A percentile compares a stretch with the other conserved stretches of the same genome.
Evolutionary conservation across 2,113 vertebrate genomes (phyloP).

Genomic region (Oncorhynchus masou): DNA sequence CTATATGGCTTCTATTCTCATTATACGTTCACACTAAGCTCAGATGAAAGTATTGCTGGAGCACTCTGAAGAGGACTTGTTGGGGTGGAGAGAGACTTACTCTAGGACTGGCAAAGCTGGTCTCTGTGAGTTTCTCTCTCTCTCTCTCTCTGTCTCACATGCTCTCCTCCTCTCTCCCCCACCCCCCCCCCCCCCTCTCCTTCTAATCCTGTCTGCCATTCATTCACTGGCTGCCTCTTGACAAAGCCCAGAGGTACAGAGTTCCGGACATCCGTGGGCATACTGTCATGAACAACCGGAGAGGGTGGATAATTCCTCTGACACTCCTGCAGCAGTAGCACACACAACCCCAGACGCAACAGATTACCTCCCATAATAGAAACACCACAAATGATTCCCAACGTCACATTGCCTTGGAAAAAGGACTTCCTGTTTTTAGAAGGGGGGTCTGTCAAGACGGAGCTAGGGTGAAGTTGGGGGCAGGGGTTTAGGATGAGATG

Average conservation of each 20-base stretch:
- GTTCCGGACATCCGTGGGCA: constrained; percentile 44
- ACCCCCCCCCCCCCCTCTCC: not conserved
- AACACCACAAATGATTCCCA: constrained; percentile 22
- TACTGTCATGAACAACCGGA: constrained; percentile 56
- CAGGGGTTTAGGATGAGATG: not conserved
- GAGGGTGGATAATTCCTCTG: constrained; percentile 62
- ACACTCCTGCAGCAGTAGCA: constrained; percentile 36
- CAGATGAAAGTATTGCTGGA: constrained; percentile 39
- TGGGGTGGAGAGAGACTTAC: constrained; percentile 16
- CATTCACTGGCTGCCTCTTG: constrained; percentile 49
- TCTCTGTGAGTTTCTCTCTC: constrained; percentile 16
- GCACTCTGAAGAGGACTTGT: constrained; percentile 13
- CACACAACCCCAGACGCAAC: constrained; percentile 35
- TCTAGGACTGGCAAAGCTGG: constrained; percentile 6
- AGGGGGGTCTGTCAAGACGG: not conserved
- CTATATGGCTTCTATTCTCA: constrained; percentile 20
- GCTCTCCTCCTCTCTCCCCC: constrained; percentile 1
- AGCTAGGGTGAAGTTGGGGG: not conserved
- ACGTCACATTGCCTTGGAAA: not conserved
- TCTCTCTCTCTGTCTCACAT: not conserved
- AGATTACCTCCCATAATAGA: constrained; percentile 34
- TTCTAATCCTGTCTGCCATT: constrained; percentile 63
- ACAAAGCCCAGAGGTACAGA: constrained; percentile 41
- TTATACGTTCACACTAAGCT: constrained; percentile 22
- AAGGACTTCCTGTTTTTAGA: constrained; percentile 45